Conservation (phyloP, 2,113 vertebrate species). For the human (Homo sapiens) region DNA sequence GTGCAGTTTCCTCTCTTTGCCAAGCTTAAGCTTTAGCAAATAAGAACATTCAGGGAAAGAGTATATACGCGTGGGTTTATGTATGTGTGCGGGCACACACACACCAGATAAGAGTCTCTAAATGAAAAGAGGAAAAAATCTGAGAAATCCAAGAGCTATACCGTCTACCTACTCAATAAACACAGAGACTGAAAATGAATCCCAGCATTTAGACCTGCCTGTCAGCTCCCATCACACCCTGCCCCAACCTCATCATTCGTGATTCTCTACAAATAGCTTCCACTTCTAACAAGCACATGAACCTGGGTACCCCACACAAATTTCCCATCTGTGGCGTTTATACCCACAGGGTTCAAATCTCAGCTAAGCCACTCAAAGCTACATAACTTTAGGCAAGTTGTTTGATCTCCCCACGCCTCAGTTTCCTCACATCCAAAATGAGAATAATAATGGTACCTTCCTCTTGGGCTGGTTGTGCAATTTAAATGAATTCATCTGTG, state of each 20-base stretch:
- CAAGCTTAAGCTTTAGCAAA: background rate
- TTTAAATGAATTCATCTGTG: background rate
- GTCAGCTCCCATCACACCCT: background rate
- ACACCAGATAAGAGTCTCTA: background rate
- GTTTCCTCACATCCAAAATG: background rate
- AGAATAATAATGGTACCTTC: background rate
- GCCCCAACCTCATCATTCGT: background rate
- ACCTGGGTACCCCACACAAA: background rate
- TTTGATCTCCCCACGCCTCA: background rate
- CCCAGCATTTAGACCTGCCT: background rate
- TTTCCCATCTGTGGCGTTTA: background rate
- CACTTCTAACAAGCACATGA: background rate
- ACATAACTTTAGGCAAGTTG: background rate
- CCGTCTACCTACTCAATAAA: background rate
- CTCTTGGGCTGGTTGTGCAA: background rate
- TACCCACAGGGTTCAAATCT: background rate
- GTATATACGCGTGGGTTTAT: rapidly evolving
- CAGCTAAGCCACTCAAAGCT: background rate
- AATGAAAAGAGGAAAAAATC: background rate
- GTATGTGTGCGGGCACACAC: background rate
- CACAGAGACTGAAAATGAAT: background rate
- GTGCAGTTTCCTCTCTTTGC: background rate
- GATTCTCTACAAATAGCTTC: background rate
- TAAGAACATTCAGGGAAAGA: background rate
- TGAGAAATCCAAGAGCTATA: background rate